Conservation (phyloP, 2,888 invertebrate genomes). For the Empis livida region DNA sequence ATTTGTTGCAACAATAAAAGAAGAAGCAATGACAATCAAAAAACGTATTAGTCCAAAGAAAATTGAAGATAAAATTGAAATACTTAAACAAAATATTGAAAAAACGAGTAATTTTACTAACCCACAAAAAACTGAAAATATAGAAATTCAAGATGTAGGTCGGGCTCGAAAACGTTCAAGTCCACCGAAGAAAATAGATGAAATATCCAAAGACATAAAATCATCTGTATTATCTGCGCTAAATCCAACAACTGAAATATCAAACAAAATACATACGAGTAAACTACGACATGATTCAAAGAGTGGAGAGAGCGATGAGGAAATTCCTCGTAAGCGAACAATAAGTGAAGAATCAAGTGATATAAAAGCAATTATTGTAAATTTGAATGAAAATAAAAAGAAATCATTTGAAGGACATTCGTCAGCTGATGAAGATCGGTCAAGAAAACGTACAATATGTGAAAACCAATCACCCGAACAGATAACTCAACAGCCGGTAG, state of each 20-base stretch:
- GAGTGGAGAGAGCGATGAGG: slow-evolving; percentile 18
- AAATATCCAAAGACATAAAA: background rate
- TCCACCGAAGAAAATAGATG: slow-evolving; percentile 16
- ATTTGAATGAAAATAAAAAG: background rate
- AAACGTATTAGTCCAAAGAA: background rate
- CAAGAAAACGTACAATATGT: no score
- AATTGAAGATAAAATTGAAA: background rate
- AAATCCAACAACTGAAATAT: background rate
- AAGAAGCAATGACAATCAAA: background rate
- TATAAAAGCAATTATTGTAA: background rate
- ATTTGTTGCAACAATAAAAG: background rate
- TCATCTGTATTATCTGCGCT: no score
- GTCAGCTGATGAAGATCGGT: background rate
- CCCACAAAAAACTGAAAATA: background rate
- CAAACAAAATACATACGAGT: background rate
- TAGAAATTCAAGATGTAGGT: background rate
- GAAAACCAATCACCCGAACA: background rate
- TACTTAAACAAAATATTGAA: background rate
- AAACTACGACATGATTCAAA: background rate
- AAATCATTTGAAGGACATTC: no score
- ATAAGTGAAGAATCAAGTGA: slow-evolving; percentile 16
- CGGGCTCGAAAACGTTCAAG: slow-evolving; percentile 9
- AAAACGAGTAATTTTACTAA: background rate
- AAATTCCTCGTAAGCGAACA: slow-evolving; percentile 22
- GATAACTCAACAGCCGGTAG: background rate